A percentile compares a stretch with the other conserved stretches of the same genome.
Conservation (phyloP, 2,797 vertebrate genomes). For the Novumbra hubbsi region DNA sequence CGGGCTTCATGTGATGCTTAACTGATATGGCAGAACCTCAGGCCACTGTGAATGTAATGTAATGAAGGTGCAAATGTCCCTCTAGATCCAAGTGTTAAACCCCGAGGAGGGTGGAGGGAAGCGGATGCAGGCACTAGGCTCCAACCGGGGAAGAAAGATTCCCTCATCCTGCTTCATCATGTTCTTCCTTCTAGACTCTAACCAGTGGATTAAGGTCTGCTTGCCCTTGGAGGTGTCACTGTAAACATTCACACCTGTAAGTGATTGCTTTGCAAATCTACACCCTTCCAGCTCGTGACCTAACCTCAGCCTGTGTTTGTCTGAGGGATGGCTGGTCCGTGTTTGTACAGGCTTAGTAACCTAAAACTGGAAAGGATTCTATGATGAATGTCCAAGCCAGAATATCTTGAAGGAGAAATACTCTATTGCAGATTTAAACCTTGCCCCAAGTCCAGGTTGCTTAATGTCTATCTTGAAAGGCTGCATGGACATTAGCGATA, state of each 20-base stretch:
- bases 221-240: constrained; percentile 11
- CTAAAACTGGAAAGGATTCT: constrained; percentile 4
- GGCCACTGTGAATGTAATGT: not conserved
- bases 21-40: not conserved
- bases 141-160: not conserved
- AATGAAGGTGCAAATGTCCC: constrained; percentile 10
- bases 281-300: not conserved
- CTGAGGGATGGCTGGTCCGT: not conserved
- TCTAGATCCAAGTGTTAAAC: constrained; percentile 35
- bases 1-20: not conserved
- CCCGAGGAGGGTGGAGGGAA: constrained; percentile 22
- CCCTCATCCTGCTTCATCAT: not conserved
- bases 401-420: constrained; percentile 1
- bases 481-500: not conserved
- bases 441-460: not conserved
- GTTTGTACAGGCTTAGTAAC: constrained; percentile 20
- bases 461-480: not conserved
- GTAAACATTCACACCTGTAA: constrained; percentile 38
- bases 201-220: constrained; percentile 15
- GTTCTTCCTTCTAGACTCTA: not conserved
- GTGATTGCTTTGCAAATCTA: constrained; percentile 25
- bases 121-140: constrained; percentile 5
- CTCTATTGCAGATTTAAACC: not conserved
- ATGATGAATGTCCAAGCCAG: not conserved
- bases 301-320: constrained; percentile 22